Base-by-base conservation (phyloP, 2,113 vertebrate genomes). In the Zapornia atra region DNA sequence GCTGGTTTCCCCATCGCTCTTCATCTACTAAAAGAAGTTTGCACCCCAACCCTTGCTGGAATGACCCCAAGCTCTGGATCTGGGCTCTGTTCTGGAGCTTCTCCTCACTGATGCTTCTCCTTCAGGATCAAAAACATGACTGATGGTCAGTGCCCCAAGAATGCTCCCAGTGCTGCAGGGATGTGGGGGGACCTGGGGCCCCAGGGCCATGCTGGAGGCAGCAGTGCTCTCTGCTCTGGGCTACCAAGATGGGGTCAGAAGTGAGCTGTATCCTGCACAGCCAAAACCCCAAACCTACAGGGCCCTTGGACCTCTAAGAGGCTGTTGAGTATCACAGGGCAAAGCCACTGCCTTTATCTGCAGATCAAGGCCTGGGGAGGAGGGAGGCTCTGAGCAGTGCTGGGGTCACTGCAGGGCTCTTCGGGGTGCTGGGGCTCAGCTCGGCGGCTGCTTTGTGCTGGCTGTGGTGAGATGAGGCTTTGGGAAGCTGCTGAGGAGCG, bases 101-200 rank as follows among this genome's bases (percentile, higher is more conserved):
- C n/a, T n/a, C 26, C 14, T 68, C 10, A 8, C 2, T 6, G n/a
- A 15, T 56, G 26, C 26, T 76, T 92, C 79, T 75, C 38, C 18
- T 51, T 81, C 44, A 48, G 61, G 15, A 34, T 15, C 20, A 46
- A 91, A 59, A 48, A 1, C 0, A 0, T 53, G 38, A 17, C 11
- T 66, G 65, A 25, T 20, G 36, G 33, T 71, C 2, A 1, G 38
- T 69, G 53, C 22, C 42, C 40, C 7, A 40, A 1, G 17, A 18
- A 12, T 17, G 9, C 8, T 75, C 0, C 1, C 0, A 2, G 54
- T 51, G 42, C 63, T 59, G 26, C 0, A 1, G 26, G 20, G 12
- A 17, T 53, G 2, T 33, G 50, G 28, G 29, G 19, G 10, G 3
- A 44, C n/a, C 44, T 42, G 42, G 17, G 13, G 7, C 61, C 33